A percentile compares a stretch with the other conserved stretches of the same genome.
Evolutionary conservation across 1,140 invertebrate genomes (phyloP).

Genomic region (Drosophila arawakana): DNA sequence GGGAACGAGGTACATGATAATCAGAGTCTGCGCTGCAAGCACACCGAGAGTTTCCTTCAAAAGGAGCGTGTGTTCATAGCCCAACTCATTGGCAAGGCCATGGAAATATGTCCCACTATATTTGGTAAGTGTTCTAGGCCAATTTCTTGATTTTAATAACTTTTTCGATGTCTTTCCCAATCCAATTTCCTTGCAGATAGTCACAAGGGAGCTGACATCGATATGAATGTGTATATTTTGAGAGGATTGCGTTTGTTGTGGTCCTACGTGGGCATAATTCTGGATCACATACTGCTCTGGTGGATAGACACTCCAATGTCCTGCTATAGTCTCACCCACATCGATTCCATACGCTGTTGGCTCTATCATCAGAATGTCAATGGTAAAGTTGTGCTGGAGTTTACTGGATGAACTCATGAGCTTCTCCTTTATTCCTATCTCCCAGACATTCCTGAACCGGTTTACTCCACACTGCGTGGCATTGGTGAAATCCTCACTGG

Average conservation of each 20-base stretch:
- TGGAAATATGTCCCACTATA: slow-evolving; percentile 76
- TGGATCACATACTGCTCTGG: slow-evolving; percentile 92
- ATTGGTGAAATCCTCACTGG: slow-evolving; percentile 90
- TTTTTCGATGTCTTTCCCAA: background rate
- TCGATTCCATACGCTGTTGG: slow-evolving; percentile 89
- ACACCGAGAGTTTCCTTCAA: slow-evolving; percentile 80
- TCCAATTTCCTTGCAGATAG: slow-evolving; percentile 64
- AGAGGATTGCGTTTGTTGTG: slow-evolving; percentile 88
- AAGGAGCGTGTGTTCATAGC: slow-evolving; percentile 75
- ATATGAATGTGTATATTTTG: slow-evolving; percentile 67
- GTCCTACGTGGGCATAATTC: slow-evolving; percentile 89
- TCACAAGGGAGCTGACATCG: slow-evolving; percentile 77
- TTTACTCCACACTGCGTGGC: slow-evolving; percentile 88
- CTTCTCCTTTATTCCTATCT: background rate
- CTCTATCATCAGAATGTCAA: slow-evolving; percentile 87
- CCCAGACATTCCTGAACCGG: slow-evolving; percentile 87
- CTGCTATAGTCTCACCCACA: slow-evolving; percentile 87
- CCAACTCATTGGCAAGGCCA: slow-evolving; percentile 73
- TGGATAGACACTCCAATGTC: slow-evolving; percentile 90
- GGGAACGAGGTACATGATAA: slow-evolving; percentile 58
- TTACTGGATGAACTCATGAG: background rate
- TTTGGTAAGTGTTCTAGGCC: slow-evolving; percentile 52
- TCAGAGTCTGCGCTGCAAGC: slow-evolving; percentile 81
- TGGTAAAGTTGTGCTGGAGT: slow-evolving; percentile 71
- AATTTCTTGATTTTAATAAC: background rate